Conservation (phyloP, 2,888 invertebrate species). For the Andrena bucephala region DNA sequence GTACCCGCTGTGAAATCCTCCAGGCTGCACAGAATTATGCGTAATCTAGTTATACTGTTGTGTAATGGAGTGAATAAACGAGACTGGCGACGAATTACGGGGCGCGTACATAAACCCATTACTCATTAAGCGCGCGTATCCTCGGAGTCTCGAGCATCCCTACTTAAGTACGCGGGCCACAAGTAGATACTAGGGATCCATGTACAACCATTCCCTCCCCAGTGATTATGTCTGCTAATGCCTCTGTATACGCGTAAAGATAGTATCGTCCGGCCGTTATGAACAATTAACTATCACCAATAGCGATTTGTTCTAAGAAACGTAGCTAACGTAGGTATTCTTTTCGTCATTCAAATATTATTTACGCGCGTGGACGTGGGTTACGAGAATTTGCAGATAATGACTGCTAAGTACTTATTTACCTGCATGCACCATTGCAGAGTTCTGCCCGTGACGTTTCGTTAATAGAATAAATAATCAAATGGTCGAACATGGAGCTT, state of each 20-base stretch:
- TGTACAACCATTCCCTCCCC: neutral
- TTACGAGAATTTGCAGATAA: too few species aligned
- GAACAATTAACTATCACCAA: neutral
- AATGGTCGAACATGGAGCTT: too few species aligned
- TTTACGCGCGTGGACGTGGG: too few species aligned
- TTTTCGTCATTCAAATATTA: neutral
- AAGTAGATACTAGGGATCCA: neutral
- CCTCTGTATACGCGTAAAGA: neutral
- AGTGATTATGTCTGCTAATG: neutral
- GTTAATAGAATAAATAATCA: too few species aligned
- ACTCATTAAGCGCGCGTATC: slow-evolving; percentile 13
- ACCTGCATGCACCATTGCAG: too few species aligned
- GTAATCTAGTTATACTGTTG: neutral
- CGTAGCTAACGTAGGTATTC: neutral
- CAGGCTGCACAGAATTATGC: neutral
- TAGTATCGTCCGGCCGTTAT: neutral
- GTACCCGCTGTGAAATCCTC: neutral
- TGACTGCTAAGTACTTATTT: too few species aligned
- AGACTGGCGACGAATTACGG: slow-evolving; percentile 18
- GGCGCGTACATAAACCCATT: slow-evolving; percentile 13
- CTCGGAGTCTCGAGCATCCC: neutral
- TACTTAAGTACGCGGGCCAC: slow-evolving; percentile 6
- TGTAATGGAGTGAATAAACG: slow-evolving; percentile 12
- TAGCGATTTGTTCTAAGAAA: neutral
- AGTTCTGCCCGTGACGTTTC: too few species aligned